Base-by-base conservation (phyloP, 2,888 invertebrate species). In the Conchocele bisecta region DNA sequence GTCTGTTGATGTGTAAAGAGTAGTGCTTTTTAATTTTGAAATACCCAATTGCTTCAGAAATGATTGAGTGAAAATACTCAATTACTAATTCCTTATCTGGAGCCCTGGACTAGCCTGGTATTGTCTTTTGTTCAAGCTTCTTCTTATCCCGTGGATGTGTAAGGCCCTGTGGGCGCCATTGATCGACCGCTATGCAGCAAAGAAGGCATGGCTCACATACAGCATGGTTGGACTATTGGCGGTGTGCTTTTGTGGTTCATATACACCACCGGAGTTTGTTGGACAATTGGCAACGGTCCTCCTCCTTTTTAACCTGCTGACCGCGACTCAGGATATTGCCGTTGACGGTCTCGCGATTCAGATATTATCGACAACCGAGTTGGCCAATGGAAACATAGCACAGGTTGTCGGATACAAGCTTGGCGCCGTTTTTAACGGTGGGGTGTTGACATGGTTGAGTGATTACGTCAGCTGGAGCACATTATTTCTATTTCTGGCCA, bases 361-460 rank as follows among this genome's bases (percentile, higher is more conserved):
- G 29, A 82, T 90, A 28, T 76, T 91, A 5, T 74, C 83, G 1
- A 73, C 85, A 15, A 82, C 85, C 20, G 89, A 91, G 64, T 78
- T 91, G 9, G 89, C 89, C 1, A 77, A 83, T 53, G 91, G 91
- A 13, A 91, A 91, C 66, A 88, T 89, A n/a, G 91, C 89, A 4
- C 91, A 91, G 72, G 90, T 91, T 33, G 90, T 91, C 0, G 91
- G 91, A 3, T 91, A 91, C 73, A 91, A 91, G 75, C 58, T 90
- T 7, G 91, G 91, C 4, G 86, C 91, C 17, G 79, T 91, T 9
- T 85, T 90, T 65, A 90, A 90, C 33, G 91, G 91, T 7, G 91
- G 91, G 9, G 63, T 91, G 28, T 61, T 91, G 17, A 75, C 85
- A 15, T 87, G 85, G 84, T 51, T 89, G 24, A 84, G 83, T 53